Evolutionary conservation across 1,140 invertebrate species (phyloP), one percentile per base, ranked within the genome.

Genomic region (Zeugodacus cucurbitae): DNA sequence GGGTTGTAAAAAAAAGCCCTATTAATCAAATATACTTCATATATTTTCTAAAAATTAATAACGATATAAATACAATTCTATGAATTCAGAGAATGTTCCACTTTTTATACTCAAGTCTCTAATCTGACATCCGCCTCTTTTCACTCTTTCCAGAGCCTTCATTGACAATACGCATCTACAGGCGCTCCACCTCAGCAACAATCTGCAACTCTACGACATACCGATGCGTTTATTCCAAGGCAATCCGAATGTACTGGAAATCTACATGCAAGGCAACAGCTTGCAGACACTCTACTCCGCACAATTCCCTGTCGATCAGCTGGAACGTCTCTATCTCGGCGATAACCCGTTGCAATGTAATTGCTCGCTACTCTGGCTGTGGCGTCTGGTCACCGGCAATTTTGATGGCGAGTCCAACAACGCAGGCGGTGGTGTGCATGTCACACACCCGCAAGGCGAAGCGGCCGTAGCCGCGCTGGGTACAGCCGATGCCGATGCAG

Each of bases 281-380:
- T 91, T 97, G 89, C 95, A 95, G 89, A 96, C 95, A 1, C 93
- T 97, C 20, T 96, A 97, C 91, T 96, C 96, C 1, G 96, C 96
- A 20, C 96, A 97, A 93, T 97, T 97, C 90, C 97, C 97, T 14
- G 94, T 97, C 87, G 96, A 97, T 91, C 95, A 95, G 86, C 91
- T 97, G 88, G 94, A 95, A 90, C 95, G 95, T 87, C 94, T 97
- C 2, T 95, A 95, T 89, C 94, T 98, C 34, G 96, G 96, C 41
- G 97, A 97, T 22, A 98, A 98, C 94, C 97, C 97, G 1, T 95
- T 98, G 74, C 94, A 96, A 87, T 98, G 97, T 93, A 98, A 98
- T 93, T 98, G 97, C 91, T 97, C 97, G 26, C 93, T 98, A 85
- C 94, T 96, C 64, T 98, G 97, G 97, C 94, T 98, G 4, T 97